A percentile compares a stretch with the other conserved stretches of the same genome.
Conservation (phyloP, 2,113 vertebrate genomes). For the Sebastes schlegelii region DNA sequence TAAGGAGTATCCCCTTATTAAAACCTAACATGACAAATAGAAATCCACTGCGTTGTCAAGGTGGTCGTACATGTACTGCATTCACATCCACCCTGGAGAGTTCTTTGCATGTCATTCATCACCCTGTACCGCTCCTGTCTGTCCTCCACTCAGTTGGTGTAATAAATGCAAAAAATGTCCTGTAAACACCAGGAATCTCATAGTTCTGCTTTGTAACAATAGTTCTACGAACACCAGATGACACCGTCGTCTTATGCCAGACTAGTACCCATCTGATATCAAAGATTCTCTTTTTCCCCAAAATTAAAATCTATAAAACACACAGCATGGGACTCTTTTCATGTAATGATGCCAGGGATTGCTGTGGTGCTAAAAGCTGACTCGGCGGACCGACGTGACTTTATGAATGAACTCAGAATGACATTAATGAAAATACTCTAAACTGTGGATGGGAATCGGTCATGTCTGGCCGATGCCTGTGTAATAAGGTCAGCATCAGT, state of each 20-base stretch:
- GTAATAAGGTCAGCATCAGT: background rate
- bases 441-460: background rate
- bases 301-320: background rate
- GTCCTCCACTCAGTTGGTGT: background rate
- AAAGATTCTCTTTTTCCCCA: background rate
- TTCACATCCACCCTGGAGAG: slow-evolving; percentile 3
- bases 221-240: background rate
- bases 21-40: background rate
- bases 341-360: background rate
- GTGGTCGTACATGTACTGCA: background rate
- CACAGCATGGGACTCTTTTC: background rate
- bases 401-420: background rate
- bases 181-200: background rate
- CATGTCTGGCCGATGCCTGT: background rate
- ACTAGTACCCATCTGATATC: background rate
- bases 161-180: background rate
- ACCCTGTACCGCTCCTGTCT: background rate
- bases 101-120: background rate
- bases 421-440: background rate
- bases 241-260: background rate
- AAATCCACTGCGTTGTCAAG: background rate
- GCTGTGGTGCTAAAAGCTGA: background rate
- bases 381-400: background rate
- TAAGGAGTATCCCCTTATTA: background rate
- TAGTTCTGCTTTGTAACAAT: background rate